A percentile compares a stretch with the other conserved stretches of the same genome.
Conservation (phyloP, 2,797 vertebrate genomes). For the Bufotes viridis region DNA sequence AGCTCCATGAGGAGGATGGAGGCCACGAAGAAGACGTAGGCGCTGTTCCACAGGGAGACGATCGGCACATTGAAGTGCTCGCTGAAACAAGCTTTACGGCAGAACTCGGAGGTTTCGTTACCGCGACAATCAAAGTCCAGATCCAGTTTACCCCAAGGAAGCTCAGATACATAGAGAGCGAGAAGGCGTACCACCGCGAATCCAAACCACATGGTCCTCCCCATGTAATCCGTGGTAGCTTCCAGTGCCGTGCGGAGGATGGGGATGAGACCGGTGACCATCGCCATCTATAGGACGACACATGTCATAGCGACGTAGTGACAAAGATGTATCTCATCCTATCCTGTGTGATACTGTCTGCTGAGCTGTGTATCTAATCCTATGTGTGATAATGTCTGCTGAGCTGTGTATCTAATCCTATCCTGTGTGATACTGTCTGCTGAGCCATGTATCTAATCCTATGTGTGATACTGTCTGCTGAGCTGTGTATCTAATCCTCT, state of each 20-base stretch:
- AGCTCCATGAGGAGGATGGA: constrained; percentile 61
- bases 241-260: constrained; percentile 71
- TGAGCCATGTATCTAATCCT: neutral
- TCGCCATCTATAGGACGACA: constrained; percentile 55
- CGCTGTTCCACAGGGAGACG: constrained; percentile 55
- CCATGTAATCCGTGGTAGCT: constrained; percentile 59
- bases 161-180: constrained; percentile 58
- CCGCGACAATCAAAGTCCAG: constrained; percentile 62
- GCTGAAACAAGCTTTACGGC: constrained; percentile 60
- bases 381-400: no score
- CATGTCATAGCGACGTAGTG: no score
- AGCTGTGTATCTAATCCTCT: neutral
- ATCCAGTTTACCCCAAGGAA: constrained; percentile 61
- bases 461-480: neutral
- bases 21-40: constrained; percentile 52
- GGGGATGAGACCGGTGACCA: constrained; percentile 73
- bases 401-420: neutral
- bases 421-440: neutral
- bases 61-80: constrained; percentile 49
- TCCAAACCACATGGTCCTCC: constrained; percentile 61
- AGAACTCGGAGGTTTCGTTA: constrained; percentile 48
- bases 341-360: neutral
- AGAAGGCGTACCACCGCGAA: constrained; percentile 60
- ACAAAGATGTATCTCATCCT: neutral
- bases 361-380: neutral